Conservation (phyloP, 2,888 invertebrate species). For the Drosophila falleni region DNA sequence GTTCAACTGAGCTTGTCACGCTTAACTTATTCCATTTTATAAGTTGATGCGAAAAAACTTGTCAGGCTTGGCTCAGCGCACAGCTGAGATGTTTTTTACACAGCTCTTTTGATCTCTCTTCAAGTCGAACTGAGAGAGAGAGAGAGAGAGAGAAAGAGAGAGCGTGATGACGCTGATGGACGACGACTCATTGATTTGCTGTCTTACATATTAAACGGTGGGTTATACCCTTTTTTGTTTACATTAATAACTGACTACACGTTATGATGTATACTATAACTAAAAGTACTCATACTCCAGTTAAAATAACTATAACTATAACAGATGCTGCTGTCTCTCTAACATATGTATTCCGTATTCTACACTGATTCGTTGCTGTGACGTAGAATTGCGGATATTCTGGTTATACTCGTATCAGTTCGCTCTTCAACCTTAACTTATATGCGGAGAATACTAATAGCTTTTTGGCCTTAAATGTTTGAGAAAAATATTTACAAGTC, state of each 20-base stretch:
- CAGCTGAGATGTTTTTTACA: slow-evolving; percentile 1
- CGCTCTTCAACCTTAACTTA: background rate
- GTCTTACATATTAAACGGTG: slow-evolving; percentile 22
- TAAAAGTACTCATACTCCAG: slow-evolving; percentile 9
- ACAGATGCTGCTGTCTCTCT: background rate
- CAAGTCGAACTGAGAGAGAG: background rate
- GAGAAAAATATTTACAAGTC: slow-evolving; percentile 36
- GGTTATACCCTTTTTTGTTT: slow-evolving; percentile 46
- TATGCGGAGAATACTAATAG: slow-evolving; percentile 22
- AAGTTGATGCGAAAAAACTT: slow-evolving; percentile 62
- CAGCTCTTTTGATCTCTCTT: background rate
- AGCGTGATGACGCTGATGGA: background rate
- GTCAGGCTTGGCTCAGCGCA: slow-evolving; percentile 20
- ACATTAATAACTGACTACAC: slow-evolving; percentile 16
- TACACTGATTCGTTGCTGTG: background rate
- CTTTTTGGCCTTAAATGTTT: slow-evolving; percentile 37
- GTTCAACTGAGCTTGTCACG: slow-evolving; percentile 54
- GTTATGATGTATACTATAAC: background rate
- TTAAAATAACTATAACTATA: slow-evolving; percentile 4
- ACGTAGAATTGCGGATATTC: slow-evolving; percentile 28
- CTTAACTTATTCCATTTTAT: slow-evolving; percentile 57
- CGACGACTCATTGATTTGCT: background rate
- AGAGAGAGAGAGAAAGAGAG: slow-evolving; percentile 4
- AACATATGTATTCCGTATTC: background rate
- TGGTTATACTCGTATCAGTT: slow-evolving; percentile 13